Evolutionary conservation across 2,797 vertebrate species (phyloP).

Genomic region (Leucoraja ocellata): DNA sequence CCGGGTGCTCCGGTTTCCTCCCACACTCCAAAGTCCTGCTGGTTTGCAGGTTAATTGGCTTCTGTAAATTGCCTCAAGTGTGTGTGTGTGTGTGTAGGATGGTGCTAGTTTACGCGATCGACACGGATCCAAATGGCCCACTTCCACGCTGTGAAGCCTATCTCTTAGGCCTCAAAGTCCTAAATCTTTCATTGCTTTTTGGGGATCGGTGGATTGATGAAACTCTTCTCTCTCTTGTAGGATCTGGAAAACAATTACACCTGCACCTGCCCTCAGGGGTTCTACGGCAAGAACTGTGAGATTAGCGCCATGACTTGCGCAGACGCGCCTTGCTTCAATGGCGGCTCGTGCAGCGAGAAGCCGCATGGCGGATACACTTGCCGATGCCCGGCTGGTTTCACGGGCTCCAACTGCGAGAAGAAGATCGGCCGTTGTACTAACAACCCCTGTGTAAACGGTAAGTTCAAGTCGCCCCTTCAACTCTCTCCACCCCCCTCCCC

Average conservation of each 20-base stretch:
- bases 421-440: conserved; percentile 70
- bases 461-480: not conserved
- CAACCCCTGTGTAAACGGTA: conserved; percentile 64
- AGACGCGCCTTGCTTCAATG: conserved; percentile 75
- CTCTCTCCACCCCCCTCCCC: rapidly evolving
- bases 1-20: no score
- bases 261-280: conserved; percentile 76
- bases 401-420: conserved; percentile 88
- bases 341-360: conserved; percentile 68
- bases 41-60: no score
- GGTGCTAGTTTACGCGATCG: no score
- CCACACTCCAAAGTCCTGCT: no score
- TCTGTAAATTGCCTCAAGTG: no score
- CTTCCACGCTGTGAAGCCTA: no score
- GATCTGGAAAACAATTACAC: conserved; percentile 64
- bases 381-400: conserved; percentile 64
- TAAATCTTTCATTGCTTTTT: not conserved
- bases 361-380: conserved; percentile 65
- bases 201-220: not conserved
- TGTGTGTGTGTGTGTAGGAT: no score
- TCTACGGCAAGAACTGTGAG: conserved; percentile 76
- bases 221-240: conserved; percentile 47
- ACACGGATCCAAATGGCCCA: no score
- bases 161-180: no score
- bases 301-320: conserved; percentile 72